Percentiles rank a stretch among this genome's conserved stretches.
These are phyloP conservation scores for Carposina sasakii DNA, from an alignment of 1,140 invertebrate species.

Conservation along the genomic window DNA sequence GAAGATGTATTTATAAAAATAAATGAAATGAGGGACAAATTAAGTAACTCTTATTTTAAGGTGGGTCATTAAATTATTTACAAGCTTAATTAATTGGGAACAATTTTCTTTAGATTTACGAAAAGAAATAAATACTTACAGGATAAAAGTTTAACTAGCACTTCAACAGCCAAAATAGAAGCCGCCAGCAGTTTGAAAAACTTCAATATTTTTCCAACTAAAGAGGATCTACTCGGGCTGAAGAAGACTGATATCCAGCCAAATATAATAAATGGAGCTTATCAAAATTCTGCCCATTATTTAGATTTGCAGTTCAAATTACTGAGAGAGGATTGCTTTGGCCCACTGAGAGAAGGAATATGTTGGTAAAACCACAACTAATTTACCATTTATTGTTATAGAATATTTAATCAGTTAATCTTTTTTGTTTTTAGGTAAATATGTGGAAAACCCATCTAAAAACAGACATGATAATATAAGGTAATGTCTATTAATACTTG, in stretches of 20 bases:
- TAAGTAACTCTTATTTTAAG: neutral
- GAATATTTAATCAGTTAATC: too few relatives aligned
- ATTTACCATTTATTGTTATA: too few relatives aligned
- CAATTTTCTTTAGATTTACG: too few relatives aligned
- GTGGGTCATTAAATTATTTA: neutral
- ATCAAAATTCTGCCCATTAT: constrained; percentile 49
- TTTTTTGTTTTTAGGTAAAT: constrained; percentile 42
- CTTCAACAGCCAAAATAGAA: neutral
- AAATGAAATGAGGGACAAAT: constrained; percentile 29
- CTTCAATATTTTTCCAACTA: constrained; percentile 47
- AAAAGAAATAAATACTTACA: too few relatives aligned
- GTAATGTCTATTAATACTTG: too few relatives aligned
- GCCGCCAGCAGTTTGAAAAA: constrained; percentile 40
- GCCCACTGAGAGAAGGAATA: constrained; percentile 58
- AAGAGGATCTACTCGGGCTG: constrained; percentile 39
- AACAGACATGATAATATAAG: constrained; percentile 55
- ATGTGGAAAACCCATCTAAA: constrained; percentile 43
- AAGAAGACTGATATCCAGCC: constrained; percentile 37
- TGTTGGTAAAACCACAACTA: constrained; percentile 58
- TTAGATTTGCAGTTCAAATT: constrained; percentile 58
- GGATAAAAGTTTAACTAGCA: constrained; percentile 9
- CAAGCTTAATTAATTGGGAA: too few relatives aligned
- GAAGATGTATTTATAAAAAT: constrained; percentile 38
- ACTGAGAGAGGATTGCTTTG: constrained; percentile 57
- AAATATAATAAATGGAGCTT: constrained; percentile 55